phyloP scores from a whole-genome alignment of 2,888 invertebrate species.

The Stratiomys singularior region DNA sequence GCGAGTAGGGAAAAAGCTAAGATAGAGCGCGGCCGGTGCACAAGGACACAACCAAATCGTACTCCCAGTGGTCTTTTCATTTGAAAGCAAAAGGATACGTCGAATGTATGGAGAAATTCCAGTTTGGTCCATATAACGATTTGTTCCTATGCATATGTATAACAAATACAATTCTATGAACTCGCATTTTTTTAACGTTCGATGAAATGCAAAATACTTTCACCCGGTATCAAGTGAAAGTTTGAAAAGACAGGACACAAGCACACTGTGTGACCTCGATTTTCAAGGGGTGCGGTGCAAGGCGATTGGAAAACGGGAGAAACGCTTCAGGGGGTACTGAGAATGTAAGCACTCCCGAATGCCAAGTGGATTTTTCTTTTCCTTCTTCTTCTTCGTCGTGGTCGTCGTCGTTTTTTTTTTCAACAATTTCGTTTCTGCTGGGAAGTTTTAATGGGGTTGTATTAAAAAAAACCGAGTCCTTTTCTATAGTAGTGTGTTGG shows the following conservation, averaged over 20 bases:
- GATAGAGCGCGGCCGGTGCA: background rate
- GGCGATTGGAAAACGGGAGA: background rate
- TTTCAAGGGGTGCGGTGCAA: background rate
- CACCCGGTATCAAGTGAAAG: conserved; percentile 37
- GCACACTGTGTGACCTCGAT: conserved; percentile 34
- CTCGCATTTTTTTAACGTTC: conserved; percentile 21
- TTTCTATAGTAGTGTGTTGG: conserved; percentile 21
- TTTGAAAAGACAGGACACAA: conserved; percentile 33
- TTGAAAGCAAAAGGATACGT: conserved; percentile 21
- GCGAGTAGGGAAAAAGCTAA: background rate
- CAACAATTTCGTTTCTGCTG: background rate
- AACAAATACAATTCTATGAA: conserved; percentile 2
- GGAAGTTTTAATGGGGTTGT: conserved; percentile 40
- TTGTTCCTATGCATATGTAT: background rate
- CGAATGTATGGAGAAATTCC: conserved; percentile 26
- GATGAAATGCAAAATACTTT: conserved; percentile 46
- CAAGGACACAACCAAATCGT: background rate
- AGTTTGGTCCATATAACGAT: conserved; percentile 2
- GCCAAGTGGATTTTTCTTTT: conserved; percentile 30
- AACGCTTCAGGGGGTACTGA: background rate
- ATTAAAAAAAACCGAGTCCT: conserved; percentile 9
- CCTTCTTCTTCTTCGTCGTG: conserved; percentile 5
- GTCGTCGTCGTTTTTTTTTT: too few relatives aligned
- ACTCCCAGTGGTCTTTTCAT: conserved; percentile 6
- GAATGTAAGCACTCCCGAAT: conserved; percentile 27